Base-by-base conservation (phyloP, 2,888 invertebrate species). In the Panopea generosa region DNA sequence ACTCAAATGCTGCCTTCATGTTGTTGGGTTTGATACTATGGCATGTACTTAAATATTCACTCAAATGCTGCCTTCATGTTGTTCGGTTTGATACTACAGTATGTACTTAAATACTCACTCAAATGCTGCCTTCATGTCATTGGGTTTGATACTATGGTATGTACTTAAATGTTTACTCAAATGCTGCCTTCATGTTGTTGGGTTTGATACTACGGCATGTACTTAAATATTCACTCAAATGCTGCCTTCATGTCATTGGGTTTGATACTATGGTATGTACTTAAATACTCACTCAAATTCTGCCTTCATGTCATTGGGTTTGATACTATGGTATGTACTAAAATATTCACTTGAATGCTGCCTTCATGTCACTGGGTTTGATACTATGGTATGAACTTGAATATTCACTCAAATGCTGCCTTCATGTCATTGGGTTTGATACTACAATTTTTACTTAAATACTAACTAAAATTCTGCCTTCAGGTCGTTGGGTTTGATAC, bases 241-340 rank as follows among this genome's bases (percentile, higher is more conserved):
- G 97, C 94, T n/a, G 94, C 93, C 93, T 98, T 98, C 14, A 94
- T 94, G 89, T 98, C 98, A 89, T 98, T 98, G 1, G 98, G 98
- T 88, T 99, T 99, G 90, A 99, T 99, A 92, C 99, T 99, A 24
- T n/a, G 99, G 95, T 61, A 99, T 97, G 93, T 99, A 99, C 93
- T 99, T 40, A 33, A 40, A 27, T 33, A 87, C 92, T 89, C 75
- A 92, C 92, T 77, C 79, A 92, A 98, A 98, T 0, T 97, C 94
- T n/a, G 94, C 93, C 93, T 98, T 98, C 14, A 94, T 94, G 89
- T 98, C 98, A 89, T 98, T 98, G 1, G 98, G 98, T 88, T 99
- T 99, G 90, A 99, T 99, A 92, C 99, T 99, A 24, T n/a, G 99
- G 95, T 61, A 99, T 97, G 93, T 99, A 99, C 93, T 99, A 99